phyloP scores from a whole-genome alignment of 2,888 invertebrate genomes.

The Adineta ricciae region DNA sequence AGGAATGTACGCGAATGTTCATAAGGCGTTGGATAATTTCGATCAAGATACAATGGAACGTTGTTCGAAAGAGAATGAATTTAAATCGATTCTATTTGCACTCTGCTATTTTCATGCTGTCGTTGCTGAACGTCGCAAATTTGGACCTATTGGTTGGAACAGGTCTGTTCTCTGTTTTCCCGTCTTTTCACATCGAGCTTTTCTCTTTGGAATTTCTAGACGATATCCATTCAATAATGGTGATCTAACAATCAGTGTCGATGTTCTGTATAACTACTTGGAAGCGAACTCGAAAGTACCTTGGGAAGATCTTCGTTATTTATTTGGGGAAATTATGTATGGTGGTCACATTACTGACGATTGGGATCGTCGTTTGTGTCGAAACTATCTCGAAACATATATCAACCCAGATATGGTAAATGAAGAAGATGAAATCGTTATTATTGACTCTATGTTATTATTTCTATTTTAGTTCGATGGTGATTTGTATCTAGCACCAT shows the following conservation, averaged over 20 bases:
- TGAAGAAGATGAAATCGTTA: too few relatives aligned
- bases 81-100: constrained; percentile 81
- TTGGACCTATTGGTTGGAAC: constrained; percentile 91
- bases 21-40: constrained; percentile 86
- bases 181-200: background rate
- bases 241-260: constrained; percentile 82
- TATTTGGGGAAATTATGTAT: constrained; percentile 96
- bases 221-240: constrained; percentile 82
- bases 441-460: background rate
- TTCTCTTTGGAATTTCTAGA: background rate
- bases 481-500: constrained; percentile 77
- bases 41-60: constrained; percentile 85
- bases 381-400: constrained; percentile 70
- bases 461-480: constrained; percentile 63
- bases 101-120: constrained; percentile 92
- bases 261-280: constrained; percentile 82
- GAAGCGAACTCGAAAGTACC: constrained; percentile 67
- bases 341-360: constrained; percentile 95
- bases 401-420: constrained; percentile 71
- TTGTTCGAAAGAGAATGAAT: constrained; percentile 88
- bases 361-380: constrained; percentile 80
- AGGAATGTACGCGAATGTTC: constrained; percentile 79
- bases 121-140: constrained; percentile 82
- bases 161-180: background rate
- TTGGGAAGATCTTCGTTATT: constrained; percentile 82